Percentiles rank a stretch among this genome's conserved stretches.
These are phyloP conservation scores for Rapana venosa DNA, from an alignment of 2,888 invertebrate genomes.

Conservation along the genomic window DNA sequence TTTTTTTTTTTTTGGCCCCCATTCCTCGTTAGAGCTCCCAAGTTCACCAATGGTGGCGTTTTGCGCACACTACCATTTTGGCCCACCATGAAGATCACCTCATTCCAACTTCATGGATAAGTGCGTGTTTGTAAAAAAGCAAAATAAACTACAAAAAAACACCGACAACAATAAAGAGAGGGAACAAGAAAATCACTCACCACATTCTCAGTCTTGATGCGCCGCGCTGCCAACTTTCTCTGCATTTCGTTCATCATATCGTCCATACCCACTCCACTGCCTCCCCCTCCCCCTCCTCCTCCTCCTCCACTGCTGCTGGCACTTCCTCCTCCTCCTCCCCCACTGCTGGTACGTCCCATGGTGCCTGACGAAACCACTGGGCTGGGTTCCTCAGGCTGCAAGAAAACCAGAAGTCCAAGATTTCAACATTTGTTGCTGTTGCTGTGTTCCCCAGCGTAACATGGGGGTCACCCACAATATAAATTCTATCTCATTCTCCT, in stretches of 20 bases:
- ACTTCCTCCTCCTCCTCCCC: neutral
- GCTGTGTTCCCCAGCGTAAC: too few species aligned
- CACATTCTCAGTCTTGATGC: slow-evolving; percentile 81
- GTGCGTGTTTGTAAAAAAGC: too few species aligned
- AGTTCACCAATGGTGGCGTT: too few species aligned
- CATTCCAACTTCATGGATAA: neutral
- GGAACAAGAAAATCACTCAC: neutral
- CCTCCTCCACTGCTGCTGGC: neutral
- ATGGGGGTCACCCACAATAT: too few species aligned
- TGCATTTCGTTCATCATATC: slow-evolving; percentile 72
- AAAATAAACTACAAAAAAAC: neutral
- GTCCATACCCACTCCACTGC: slow-evolving; percentile 9
- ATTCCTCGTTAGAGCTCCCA: too few species aligned
- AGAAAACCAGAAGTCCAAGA: neutral
- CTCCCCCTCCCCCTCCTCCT: slow-evolving; percentile 10
- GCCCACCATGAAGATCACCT: neutral
- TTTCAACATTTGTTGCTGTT: too few species aligned
- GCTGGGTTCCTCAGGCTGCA: slow-evolving; percentile 54
- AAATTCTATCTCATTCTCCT: too few species aligned
- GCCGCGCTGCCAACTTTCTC: slow-evolving; percentile 90
- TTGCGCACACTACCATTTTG: neutral
- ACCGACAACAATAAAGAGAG: neutral
- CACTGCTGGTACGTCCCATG: slow-evolving; percentile 38
- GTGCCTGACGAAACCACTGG: slow-evolving; percentile 40
- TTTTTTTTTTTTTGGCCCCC: too few species aligned